Evolutionary conservation across 2,888 invertebrate species (phyloP).

Genomic region (Thymelicus acteon): DNA sequence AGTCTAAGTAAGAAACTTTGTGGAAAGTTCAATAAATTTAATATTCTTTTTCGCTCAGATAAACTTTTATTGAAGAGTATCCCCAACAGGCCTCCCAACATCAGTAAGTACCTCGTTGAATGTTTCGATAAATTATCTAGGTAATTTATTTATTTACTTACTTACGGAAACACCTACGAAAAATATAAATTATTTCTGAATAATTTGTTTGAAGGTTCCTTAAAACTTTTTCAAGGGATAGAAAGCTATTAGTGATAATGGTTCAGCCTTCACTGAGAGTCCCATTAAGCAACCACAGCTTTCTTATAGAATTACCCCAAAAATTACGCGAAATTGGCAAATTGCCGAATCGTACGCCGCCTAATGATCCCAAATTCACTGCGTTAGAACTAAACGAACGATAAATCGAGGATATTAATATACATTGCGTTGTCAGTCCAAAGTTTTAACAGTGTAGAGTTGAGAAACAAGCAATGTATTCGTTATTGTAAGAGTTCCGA

Average conservation of each 20-base stretch:
- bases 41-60: no score
- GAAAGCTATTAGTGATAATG: constrained; percentile 6
- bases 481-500: not conserved
- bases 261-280: constrained; percentile 9
- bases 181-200: no score
- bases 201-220: not conserved
- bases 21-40: no score
- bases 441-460: not conserved
- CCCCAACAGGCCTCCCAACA: no score
- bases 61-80: no score
- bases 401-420: constrained; percentile 30
- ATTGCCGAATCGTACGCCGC: constrained; percentile 29
- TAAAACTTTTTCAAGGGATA: not conserved
- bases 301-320: constrained; percentile 35
- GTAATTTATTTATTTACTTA: no score
- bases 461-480: constrained; percentile 25
- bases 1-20: no score
- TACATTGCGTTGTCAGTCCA: constrained; percentile 17
- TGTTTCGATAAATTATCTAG: no score
- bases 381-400: constrained; percentile 21
- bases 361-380: constrained; percentile 24
- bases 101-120: no score
- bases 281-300: constrained; percentile 29
- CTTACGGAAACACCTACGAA: no score
- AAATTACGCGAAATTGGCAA: constrained; percentile 32